Evolutionary conservation across 1,140 invertebrate genomes (phyloP).

Genomic region (Apis cerana): DNA sequence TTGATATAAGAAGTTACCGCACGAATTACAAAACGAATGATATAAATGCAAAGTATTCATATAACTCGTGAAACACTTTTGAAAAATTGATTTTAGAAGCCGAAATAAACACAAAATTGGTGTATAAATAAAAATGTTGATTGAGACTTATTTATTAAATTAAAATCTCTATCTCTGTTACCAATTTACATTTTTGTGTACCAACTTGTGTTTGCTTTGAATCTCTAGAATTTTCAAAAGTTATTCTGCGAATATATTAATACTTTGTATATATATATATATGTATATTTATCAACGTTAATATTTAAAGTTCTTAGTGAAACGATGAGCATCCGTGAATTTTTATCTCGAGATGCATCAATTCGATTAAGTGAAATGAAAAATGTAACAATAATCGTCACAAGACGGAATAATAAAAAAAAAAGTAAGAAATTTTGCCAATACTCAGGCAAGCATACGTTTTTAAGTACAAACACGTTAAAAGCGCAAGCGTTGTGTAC

Average conservation of each 20-base stretch:
- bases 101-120: too few relatives aligned
- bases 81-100: too few relatives aligned
- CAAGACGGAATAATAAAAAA: slow-evolving; percentile 2
- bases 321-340: slow-evolving; percentile 36
- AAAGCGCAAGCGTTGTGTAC: slow-evolving; percentile 42
- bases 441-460: slow-evolving; percentile 72
- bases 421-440: slow-evolving; percentile 64
- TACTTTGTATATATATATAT: slow-evolving; percentile 16
- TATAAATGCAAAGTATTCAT: slow-evolving; percentile 44
- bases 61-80: background rate
- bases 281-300: slow-evolving; percentile 55
- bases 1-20: slow-evolving; percentile 66
- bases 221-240: too few relatives aligned
- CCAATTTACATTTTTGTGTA: too few relatives aligned
- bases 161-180: too few relatives aligned
- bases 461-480: slow-evolving; percentile 76
- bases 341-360: slow-evolving; percentile 39
- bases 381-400: slow-evolving; percentile 15
- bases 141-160: too few relatives aligned
- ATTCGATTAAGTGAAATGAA: slow-evolving; percentile 12
- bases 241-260: too few relatives aligned
- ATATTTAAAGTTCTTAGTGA: slow-evolving; percentile 56
- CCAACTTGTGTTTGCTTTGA: too few relatives aligned
- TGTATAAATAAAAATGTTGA: too few relatives aligned
- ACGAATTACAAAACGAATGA: slow-evolving; percentile 57